Percentiles rank a stretch among this genome's conserved stretches.
phyloP scores from a whole-genome alignment of 2,888 invertebrate species.

The Geotrupes spiniger region DNA sequence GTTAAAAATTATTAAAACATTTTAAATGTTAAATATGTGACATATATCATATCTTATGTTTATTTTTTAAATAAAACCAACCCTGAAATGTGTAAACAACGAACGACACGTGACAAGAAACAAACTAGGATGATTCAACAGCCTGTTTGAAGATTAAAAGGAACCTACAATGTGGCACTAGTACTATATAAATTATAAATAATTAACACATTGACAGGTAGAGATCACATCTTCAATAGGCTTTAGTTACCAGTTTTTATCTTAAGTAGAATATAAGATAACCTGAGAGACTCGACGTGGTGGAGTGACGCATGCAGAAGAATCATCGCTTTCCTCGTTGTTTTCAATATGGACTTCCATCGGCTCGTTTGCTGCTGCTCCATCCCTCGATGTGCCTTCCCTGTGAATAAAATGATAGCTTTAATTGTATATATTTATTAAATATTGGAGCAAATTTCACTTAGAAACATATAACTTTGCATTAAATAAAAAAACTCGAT shows the following conservation, averaged over 20 bases:
- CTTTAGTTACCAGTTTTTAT: conserved; percentile 2
- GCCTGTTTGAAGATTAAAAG: conserved; percentile 15
- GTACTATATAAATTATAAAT: conserved; percentile 14
- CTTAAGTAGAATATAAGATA: conserved; percentile 16
- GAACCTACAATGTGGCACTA: conserved; percentile 16
- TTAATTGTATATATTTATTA: no score
- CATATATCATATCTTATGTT: conserved; percentile 7
- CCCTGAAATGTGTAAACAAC: conserved; percentile 11
- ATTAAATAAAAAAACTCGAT: conserved; percentile 4
- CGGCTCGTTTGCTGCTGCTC: background rate
- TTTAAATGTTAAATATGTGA: conserved; percentile 1
- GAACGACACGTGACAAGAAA: conserved; percentile 9
- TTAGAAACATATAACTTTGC: no score
- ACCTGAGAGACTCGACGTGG: conserved; percentile 18
- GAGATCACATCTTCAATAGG: conserved; percentile 16
- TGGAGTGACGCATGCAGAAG: conserved; percentile 18
- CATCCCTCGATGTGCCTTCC: background rate
- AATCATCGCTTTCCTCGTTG: conserved; percentile 8
- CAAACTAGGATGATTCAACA: conserved; percentile 12
- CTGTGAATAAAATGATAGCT: no score
- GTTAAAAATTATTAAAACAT: background rate
- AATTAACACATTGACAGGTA: conserved; percentile 12
- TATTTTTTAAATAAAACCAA: conserved; percentile 8
- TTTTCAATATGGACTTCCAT: conserved; percentile 10
- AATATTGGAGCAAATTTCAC: no score